Evolutionary conservation across 2,888 invertebrate species (phyloP).

Genomic region (Asteroscopus sphinx): DNA sequence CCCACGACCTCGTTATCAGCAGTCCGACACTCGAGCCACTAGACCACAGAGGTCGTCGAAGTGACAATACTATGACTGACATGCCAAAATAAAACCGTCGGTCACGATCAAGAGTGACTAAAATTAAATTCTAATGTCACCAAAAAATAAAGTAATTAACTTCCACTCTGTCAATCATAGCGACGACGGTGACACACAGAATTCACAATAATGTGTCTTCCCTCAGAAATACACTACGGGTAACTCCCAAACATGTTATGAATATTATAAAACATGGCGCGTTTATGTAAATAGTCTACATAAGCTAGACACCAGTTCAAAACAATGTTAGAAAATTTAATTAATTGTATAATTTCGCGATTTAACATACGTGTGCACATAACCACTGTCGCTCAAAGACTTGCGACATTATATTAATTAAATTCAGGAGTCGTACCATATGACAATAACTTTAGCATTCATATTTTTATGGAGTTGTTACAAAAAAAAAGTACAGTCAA

Average conservation of each 20-base stretch:
- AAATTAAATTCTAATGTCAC: neutral
- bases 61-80: too few species aligned
- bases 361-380: slow-evolving; percentile 44
- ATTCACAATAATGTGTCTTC: slow-evolving; percentile 15
- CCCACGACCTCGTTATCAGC: too few species aligned
- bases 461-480: slow-evolving; percentile 19
- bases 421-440: slow-evolving; percentile 43
- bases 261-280: slow-evolving; percentile 33
- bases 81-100: too few species aligned
- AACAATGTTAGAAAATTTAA: slow-evolving; percentile 51
- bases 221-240: slow-evolving; percentile 12
- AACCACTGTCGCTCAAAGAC: slow-evolving; percentile 51
- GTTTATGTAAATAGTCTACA: slow-evolving; percentile 30
- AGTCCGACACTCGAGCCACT: too few species aligned
- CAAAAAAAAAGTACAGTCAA: too few species aligned
- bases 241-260: slow-evolving; percentile 26
- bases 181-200: slow-evolving; percentile 1
- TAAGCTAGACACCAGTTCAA: slow-evolving; percentile 35
- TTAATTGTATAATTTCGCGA: slow-evolving; percentile 57
- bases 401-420: slow-evolving; percentile 58
- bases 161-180: slow-evolving; percentile 19
- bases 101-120: too few species aligned
- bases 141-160: slow-evolving; percentile 15
- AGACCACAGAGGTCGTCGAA: too few species aligned
- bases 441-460: slow-evolving; percentile 34